Evolutionary conservation across 2,113 vertebrate genomes (phyloP).

Genomic region (Pavo muticus): DNA sequence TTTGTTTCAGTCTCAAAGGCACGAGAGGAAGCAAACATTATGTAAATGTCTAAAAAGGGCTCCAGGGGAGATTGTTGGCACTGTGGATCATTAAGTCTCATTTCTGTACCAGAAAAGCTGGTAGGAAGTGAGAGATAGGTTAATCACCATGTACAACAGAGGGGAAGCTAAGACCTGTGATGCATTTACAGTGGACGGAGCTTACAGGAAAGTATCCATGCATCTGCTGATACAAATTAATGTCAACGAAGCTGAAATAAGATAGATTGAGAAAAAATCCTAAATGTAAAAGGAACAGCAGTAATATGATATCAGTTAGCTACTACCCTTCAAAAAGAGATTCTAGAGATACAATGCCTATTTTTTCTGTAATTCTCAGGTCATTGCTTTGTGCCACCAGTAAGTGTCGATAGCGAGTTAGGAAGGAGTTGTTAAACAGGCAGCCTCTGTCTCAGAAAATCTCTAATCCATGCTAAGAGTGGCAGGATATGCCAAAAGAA

Average conservation of each 20-base stretch:
- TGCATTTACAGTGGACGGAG: neutral
- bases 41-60: neutral
- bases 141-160: neutral
- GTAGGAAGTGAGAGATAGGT: neutral
- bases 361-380: neutral
- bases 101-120: neutral
- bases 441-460: slow-evolving; percentile 13
- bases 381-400: neutral
- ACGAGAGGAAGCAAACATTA: neutral
- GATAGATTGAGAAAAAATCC: neutral
- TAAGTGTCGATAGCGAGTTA: neutral
- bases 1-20: neutral
- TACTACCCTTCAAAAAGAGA: neutral
- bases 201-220: neutral
- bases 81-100: rapidly evolving
- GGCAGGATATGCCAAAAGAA: neutral
- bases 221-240: neutral
- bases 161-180: neutral
- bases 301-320: neutral
- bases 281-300: neutral
- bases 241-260: neutral
- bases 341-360: neutral
- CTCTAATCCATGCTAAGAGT: neutral
- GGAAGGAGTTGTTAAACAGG: neutral
- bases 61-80: neutral